Percentiles rank a stretch among this genome's conserved stretches.
Conservation (phyloP, 1,140 invertebrate genomes). For the Drosophila repleta region DNA sequence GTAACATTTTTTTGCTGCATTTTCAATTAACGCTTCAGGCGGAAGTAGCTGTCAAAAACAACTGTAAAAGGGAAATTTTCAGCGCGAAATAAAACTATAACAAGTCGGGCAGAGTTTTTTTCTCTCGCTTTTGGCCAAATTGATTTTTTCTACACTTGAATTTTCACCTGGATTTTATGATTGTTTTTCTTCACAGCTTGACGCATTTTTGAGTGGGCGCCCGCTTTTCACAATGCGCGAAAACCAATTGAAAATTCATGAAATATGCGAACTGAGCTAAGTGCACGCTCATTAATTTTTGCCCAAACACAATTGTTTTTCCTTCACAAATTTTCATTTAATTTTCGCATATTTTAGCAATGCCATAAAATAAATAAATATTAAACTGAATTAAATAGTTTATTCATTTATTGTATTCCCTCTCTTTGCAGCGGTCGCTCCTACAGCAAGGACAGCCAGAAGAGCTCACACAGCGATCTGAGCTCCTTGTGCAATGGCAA, state of each 20-base stretch:
- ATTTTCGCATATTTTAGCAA: not conserved
- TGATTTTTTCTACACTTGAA: constrained; percentile 57
- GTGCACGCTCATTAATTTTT: constrained; percentile 25
- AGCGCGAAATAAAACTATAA: constrained; percentile 30
- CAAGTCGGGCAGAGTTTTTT: constrained; percentile 49
- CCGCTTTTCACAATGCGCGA: constrained; percentile 20
- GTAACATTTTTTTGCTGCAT: constrained; percentile 9
- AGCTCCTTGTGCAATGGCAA: constrained; percentile 60
- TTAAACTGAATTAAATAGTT: no score
- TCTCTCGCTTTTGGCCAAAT: constrained; percentile 26
- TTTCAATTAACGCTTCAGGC: constrained; percentile 65
- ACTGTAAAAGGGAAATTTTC: constrained; percentile 54
- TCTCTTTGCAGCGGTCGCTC: constrained; percentile 75
- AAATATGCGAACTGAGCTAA: constrained; percentile 10
- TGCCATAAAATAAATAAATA: not conserved
- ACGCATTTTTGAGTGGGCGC: constrained; percentile 45
- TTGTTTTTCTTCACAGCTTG: constrained; percentile 54
- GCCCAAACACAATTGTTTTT: constrained; percentile 6
- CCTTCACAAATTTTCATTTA: constrained; percentile 15
- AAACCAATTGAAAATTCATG: constrained; percentile 22
- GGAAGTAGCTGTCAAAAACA: constrained; percentile 58
- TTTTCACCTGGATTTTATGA: constrained; percentile 57
- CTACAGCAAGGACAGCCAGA: constrained; percentile 82
- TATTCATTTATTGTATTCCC: not conserved
- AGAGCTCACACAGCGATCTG: constrained; percentile 82